These are phyloP conservation scores for Brachionus plicatilis DNA, from an alignment of 1,140 invertebrate species.

Conservation along the genomic window DNA sequence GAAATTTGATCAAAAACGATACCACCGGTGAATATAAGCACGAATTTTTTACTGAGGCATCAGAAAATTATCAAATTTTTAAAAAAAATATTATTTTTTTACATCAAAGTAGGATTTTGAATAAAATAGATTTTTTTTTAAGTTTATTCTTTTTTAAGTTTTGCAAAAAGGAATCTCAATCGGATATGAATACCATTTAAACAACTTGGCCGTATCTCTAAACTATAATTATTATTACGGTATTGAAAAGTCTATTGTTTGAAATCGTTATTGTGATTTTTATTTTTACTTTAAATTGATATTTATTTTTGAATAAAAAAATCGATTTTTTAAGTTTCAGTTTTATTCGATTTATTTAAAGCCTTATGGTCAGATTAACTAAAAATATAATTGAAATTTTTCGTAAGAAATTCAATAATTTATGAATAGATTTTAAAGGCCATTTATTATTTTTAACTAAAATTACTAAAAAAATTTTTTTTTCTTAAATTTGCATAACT, in stretches of 20 bases:
- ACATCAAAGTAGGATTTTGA: not conserved
- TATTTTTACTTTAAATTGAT: not conserved
- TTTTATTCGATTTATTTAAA: too few relatives aligned
- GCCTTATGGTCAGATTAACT: too few relatives aligned
- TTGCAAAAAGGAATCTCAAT: constrained; percentile 32
- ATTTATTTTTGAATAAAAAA: too few relatives aligned
- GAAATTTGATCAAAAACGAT: not conserved
- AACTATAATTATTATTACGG: constrained; percentile 35
- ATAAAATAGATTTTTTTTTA: not conserved
- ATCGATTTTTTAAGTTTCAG: too few relatives aligned
- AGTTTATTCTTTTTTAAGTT: not conserved
- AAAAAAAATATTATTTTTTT: constrained; percentile 22
- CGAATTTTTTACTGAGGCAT: not conserved
- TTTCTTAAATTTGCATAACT: too few relatives aligned
- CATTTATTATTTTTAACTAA: too few relatives aligned
- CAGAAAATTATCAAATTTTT: constrained; percentile 17
- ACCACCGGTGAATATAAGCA: not conserved
- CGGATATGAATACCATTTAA: constrained; percentile 32
- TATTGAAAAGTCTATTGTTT: constrained; percentile 16
- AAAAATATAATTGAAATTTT: too few relatives aligned
- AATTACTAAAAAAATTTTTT: too few relatives aligned
- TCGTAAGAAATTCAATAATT: too few relatives aligned
- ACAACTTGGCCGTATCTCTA: constrained; percentile 22
- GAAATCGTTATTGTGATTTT: not conserved
- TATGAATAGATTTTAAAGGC: too few relatives aligned